phyloP scores from a whole-genome alignment of 2,888 invertebrate genomes.

The Spilosoma lubricipeda region DNA sequence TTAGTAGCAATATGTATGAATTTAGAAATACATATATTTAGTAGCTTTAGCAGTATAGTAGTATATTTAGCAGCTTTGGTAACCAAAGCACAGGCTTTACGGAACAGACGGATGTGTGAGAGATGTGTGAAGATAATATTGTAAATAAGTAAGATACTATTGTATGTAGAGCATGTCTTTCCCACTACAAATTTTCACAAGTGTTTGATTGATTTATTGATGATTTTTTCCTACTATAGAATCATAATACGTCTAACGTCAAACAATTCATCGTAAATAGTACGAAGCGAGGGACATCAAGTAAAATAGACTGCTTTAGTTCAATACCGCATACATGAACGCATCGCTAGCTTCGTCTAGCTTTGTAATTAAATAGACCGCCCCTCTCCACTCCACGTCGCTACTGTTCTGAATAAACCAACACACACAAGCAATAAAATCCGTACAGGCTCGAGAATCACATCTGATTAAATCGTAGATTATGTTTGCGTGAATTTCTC shows the following conservation, averaged over 20 bases:
- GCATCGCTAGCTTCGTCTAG: constrained; percentile 55
- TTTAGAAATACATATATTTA: too few species aligned
- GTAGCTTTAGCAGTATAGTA: too few species aligned
- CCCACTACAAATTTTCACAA: too few species aligned
- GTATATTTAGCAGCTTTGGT: too few species aligned
- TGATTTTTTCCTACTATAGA: background rate
- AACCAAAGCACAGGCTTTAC: too few species aligned
- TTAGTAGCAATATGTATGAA: too few species aligned
- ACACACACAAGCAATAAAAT: constrained; percentile 19
- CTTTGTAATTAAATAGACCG: constrained; percentile 66
- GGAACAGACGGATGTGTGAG: too few species aligned
- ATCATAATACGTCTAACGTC: background rate
- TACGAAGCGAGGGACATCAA: constrained; percentile 32
- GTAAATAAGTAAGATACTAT: too few species aligned
- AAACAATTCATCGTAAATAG: constrained; percentile 32
- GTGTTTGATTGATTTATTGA: background rate
- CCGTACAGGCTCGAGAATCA: constrained; percentile 12
- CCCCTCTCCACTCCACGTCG: constrained; percentile 24
- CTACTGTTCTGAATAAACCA: constrained; percentile 17
- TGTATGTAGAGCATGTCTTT: too few species aligned
- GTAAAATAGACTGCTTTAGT: constrained; percentile 55
- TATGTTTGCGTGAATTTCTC: constrained; percentile 6
- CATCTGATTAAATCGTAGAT: constrained; percentile 23
- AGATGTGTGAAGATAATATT: too few species aligned
- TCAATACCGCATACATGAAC: constrained; percentile 65